These are phyloP conservation scores for Schmidtea mediterranea DNA, from an alignment of 1,140 invertebrate genomes.

Conservation along the genomic window DNA sequence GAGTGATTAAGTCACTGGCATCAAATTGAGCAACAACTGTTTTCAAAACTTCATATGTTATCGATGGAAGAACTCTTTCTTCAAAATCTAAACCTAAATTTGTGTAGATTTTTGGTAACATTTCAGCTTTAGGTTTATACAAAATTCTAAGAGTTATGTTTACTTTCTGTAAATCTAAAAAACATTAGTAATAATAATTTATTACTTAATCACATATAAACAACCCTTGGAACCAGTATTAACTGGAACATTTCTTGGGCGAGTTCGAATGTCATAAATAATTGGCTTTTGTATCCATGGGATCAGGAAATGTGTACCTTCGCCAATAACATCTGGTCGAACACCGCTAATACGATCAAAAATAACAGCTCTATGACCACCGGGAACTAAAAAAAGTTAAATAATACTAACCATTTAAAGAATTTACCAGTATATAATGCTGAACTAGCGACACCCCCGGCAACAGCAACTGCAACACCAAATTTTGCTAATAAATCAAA, in stretches of 20 bases:
- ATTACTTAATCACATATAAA: no score
- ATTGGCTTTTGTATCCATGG: conserved; percentile 93
- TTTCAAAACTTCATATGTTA: conserved; percentile 92
- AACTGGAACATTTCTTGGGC: conserved; percentile 79
- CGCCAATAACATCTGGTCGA: conserved; percentile 63
- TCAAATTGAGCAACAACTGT: conserved; percentile 97
- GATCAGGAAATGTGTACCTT: conserved; percentile 95
- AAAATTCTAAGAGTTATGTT: conserved; percentile 92
- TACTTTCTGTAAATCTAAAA: conserved; percentile 84
- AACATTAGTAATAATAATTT: background rate
- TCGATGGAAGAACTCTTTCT: conserved; percentile 86
- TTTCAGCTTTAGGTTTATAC: conserved; percentile 63
- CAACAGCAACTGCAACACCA: no score
- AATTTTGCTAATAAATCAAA: no score
- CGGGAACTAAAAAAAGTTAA: conserved; percentile 54
- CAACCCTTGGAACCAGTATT: conserved; percentile 85
- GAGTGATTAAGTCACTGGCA: conserved; percentile 92
- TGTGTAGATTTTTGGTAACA: conserved; percentile 65
- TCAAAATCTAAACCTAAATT: conserved; percentile 91
- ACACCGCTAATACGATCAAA: conserved; percentile 91
- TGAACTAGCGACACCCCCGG: no score
- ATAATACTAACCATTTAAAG: no score
- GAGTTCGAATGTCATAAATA: conserved; percentile 79
- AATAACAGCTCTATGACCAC: conserved; percentile 87
- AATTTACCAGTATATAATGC: no score